phyloP scores from a whole-genome alignment of 30 jellyfish, hydroid and myxozoan genomes.

The Chrysaora quinquecirrha region DNA sequence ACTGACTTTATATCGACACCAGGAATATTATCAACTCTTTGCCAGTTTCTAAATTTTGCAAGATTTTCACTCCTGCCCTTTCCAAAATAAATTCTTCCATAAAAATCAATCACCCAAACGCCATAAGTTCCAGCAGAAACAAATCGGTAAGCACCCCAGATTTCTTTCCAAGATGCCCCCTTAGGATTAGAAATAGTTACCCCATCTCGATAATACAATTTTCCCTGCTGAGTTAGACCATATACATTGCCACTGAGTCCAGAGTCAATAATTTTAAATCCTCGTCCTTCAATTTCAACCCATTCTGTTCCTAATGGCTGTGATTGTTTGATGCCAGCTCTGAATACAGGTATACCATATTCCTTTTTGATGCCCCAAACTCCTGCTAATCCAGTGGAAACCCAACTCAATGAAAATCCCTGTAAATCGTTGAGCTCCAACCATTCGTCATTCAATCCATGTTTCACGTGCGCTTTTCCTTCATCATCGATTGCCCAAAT shows the following conservation, averaged over 20 bases:
- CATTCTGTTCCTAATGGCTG: slow-evolving; percentile 71
- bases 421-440: slow-evolving; percentile 30
- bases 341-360: slow-evolving; percentile 54
- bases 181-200: slow-evolving; percentile 5
- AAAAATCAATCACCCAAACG: slow-evolving; percentile 67
- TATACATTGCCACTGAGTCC: slow-evolving; percentile 64
- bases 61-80: slow-evolving; percentile 35
- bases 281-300: slow-evolving; percentile 60
- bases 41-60: slow-evolving; percentile 43
- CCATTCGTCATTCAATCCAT: slow-evolving; percentile 58
- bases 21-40: slow-evolving; percentile 20
- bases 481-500: slow-evolving; percentile 66
- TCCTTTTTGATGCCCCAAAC: slow-evolving; percentile 83
- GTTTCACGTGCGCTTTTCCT: slow-evolving; percentile 71
- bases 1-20: slow-evolving; percentile 31
- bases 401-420: slow-evolving; percentile 42
- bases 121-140: slow-evolving; percentile 91
- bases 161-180: slow-evolving; percentile 65
- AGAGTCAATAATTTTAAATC: slow-evolving; percentile 51
- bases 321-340: slow-evolving; percentile 66
- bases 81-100: slow-evolving; percentile 58
- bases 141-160: slow-evolving; percentile 45
- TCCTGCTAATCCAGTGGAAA: slow-evolving; percentile 93
- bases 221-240: slow-evolving; percentile 44
- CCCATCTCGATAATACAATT: slow-evolving; percentile 64